Evolutionary conservation across 2,113 vertebrate genomes (phyloP).

Genomic region (Alosa alosa): DNA sequence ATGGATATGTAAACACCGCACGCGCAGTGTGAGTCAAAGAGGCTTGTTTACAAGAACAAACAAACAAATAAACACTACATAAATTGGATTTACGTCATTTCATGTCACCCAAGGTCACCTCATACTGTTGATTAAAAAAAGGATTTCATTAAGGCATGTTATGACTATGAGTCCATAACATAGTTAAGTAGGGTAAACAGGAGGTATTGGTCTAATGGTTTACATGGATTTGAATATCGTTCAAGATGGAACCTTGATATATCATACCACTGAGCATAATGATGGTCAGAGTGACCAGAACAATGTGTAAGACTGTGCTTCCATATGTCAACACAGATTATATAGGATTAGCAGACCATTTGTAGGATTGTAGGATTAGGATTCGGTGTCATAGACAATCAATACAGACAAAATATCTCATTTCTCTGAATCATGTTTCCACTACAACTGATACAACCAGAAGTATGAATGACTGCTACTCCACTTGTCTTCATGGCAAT

Average conservation of each 20-base stretch:
- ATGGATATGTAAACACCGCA: not conserved
- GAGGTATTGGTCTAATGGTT: not conserved
- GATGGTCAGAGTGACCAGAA: not conserved
- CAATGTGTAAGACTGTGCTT: not conserved
- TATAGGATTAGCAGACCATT: not conserved
- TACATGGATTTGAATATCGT: not conserved
- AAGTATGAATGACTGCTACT: not conserved
- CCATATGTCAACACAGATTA: not conserved
- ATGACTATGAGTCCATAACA: not conserved
- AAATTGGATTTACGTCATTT: not conserved
- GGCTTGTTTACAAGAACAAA: not conserved
- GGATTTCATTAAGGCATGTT: not conserved
- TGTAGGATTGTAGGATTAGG: not conserved
- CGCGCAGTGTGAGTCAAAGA: not conserved
- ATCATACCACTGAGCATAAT: not conserved
- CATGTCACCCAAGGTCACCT: not conserved
- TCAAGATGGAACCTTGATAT: not conserved
- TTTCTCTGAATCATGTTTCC: not conserved
- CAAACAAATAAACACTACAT: not conserved
- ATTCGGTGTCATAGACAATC: not conserved
- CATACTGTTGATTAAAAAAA: not conserved
- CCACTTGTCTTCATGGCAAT: not conserved
- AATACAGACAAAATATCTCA: not conserved
- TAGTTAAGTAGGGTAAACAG: not conserved
- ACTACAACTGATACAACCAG: not conserved